Evolutionary conservation across 2,113 vertebrate genomes (phyloP).

Genomic region (Pachycephala philippinensis): DNA sequence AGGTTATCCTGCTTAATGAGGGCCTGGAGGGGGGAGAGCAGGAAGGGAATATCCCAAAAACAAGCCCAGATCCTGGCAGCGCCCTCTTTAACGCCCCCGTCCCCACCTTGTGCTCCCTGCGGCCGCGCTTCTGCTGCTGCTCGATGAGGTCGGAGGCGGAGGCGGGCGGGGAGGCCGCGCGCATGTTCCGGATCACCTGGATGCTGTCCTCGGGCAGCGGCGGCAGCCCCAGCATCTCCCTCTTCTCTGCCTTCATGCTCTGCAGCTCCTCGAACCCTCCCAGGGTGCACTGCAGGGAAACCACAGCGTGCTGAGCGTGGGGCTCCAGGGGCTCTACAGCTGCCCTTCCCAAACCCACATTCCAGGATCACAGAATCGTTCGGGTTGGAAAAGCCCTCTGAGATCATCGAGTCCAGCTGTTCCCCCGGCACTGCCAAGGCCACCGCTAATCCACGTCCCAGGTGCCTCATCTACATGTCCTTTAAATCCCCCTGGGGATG

Average conservation of each 20-base stretch:
- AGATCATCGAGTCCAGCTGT: background rate
- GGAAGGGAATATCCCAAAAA: background rate
- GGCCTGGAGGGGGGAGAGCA: slow-evolving; percentile 61
- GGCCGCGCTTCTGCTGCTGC: slow-evolving; percentile 94
- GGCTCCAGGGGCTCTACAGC: accelerated
- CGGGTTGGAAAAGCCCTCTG: background rate
- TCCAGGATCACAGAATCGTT: background rate
- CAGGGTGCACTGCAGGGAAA: slow-evolving; percentile 83
- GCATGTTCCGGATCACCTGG: slow-evolving; percentile 92
- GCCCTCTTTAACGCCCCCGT: accelerated
- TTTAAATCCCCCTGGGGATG: background rate
- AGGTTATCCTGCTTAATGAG: slow-evolving; percentile 97
- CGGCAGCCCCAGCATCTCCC: slow-evolving; percentile 82
- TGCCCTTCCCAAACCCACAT: accelerated
- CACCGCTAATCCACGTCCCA: background rate
- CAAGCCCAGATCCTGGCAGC: background rate
- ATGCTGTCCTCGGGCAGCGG: slow-evolving; percentile 96
- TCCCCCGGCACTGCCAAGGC: background rate
- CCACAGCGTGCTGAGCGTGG: accelerated
- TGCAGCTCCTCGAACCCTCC: slow-evolving; percentile 96
- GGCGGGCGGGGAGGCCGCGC: slow-evolving; percentile 91
- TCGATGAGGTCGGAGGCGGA: slow-evolving; percentile 97
- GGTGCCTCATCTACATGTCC: background rate
- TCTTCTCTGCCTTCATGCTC: slow-evolving; percentile 86
- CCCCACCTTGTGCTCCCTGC: slow-evolving; percentile 88